phyloP scores from a whole-genome alignment of 2,888 invertebrate genomes.

The Torymus texanus region DNA sequence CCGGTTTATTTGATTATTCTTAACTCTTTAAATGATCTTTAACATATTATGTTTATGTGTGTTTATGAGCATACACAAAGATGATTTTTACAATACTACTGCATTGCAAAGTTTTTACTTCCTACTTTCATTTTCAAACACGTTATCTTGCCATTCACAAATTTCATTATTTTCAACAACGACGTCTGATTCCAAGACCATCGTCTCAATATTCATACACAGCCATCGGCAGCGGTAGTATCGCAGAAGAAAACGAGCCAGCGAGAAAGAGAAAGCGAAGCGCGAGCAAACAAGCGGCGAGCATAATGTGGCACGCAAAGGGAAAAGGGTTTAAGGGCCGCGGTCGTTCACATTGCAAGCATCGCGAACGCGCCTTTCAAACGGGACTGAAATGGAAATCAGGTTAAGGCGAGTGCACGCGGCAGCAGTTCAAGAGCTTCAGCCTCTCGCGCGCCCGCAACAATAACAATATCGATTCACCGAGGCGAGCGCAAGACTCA shows the following conservation, averaged over 20 bases:
- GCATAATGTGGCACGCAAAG: neutral
- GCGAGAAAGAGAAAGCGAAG: too few species aligned
- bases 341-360: slow-evolving; percentile 24
- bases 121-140: too few species aligned
- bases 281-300: too few species aligned
- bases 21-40: too few species aligned
- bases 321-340: slow-evolving; percentile 20
- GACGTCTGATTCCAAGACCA: neutral
- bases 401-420: slow-evolving; percentile 33
- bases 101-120: too few species aligned
- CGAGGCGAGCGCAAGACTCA: slow-evolving; percentile 5
- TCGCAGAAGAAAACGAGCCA: too few species aligned
- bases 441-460: neutral
- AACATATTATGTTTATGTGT: too few species aligned
- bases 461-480: slow-evolving; percentile 25
- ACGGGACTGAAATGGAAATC: slow-evolving; percentile 41
- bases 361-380: slow-evolving; percentile 23
- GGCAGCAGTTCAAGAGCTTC: slow-evolving; percentile 42
- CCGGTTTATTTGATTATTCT: too few species aligned
- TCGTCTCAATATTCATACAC: neutral
- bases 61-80: too few species aligned
- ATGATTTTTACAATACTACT: too few species aligned
- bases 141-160: too few species aligned
- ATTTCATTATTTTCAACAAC: neutral
- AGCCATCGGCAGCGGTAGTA: neutral